Base-by-base conservation (phyloP, 2,888 invertebrate species). In the Drosophila hamatofila region DNA sequence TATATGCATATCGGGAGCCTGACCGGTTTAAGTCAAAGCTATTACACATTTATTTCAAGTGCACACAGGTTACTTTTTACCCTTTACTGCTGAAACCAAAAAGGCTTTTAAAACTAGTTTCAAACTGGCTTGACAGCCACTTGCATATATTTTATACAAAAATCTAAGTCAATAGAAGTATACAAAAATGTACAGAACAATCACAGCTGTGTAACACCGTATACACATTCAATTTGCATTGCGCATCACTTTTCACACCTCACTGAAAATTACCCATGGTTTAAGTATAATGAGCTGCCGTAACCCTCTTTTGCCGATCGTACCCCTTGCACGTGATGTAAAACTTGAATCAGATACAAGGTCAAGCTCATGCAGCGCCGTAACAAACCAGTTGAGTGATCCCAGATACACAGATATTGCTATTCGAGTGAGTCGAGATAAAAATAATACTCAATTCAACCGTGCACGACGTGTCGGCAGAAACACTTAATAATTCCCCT, bases 261-360 rank as follows among this genome's bases (percentile, higher is more conserved):
- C 42, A 65, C 49, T 39, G 69, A 72, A 58, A 78, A 72, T 61
- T 63, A 52, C 46, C 54, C 62, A 55, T 56, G 61, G 57, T 35
- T 30, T 39, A 62, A 41, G 48, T 44, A 58, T 58, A 59, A 52
- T 62, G 39, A 67, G 67, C 33, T 54, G 54, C 25, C 51, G 33
- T 21, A 35, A 21, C 16, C 21, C 51, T 9, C 35, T 23, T 35
- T 21, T 35, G 12, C 48, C 37, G 42, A 52, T 46, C 55, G 37
- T 44, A 66, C 60, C 52, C 66, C 55, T 51, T 54, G 59, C 73
- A 68, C 70, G 64, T 71, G 71, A 63, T 77, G 74, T 74, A 71
- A 74, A 75, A 75, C 72, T 75, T 71, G 57, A 85, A 89, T 79
- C 88, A 78, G 89, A 85, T 81, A 86, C 86, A 86, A 86, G 86